These are phyloP conservation scores for Cyanocitta stelleri DNA, from an alignment of 2,113 vertebrate genomes.

Conservation along the genomic window DNA sequence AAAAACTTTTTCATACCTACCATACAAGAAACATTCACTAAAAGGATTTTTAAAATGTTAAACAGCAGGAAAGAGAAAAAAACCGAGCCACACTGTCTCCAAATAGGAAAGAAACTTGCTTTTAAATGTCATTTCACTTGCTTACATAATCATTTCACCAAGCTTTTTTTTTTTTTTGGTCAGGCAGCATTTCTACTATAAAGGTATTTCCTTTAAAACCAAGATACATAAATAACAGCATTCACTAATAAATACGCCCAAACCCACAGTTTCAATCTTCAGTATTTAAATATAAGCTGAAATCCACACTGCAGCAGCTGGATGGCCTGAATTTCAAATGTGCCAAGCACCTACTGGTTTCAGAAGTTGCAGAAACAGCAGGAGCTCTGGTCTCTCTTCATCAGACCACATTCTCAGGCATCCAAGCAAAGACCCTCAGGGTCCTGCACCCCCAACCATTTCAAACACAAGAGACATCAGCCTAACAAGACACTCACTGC, in stretches of 20 bases:
- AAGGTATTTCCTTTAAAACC: background rate
- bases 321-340: background rate
- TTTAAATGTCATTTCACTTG: background rate
- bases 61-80: background rate
- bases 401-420: fast-evolving
- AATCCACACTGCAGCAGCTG: background rate
- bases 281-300: background rate
- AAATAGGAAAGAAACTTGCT: slow-evolving; percentile 3
- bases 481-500: background rate
- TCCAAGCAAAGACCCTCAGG: background rate
- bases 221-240: background rate
- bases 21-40: background rate
- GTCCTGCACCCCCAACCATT: background rate
- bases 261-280: background rate
- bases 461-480: background rate
- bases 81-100: background rate
- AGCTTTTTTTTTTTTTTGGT: background rate
- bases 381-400: background rate
- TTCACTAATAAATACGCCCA: background rate
- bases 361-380: background rate
- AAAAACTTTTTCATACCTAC: background rate
- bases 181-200: background rate
- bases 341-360: background rate
- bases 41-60: background rate
- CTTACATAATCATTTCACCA: background rate